Evolutionary conservation across 2,888 invertebrate genomes (phyloP), one percentile per base, ranked within the genome.

Genomic region (Idaea dimidiata): DNA sequence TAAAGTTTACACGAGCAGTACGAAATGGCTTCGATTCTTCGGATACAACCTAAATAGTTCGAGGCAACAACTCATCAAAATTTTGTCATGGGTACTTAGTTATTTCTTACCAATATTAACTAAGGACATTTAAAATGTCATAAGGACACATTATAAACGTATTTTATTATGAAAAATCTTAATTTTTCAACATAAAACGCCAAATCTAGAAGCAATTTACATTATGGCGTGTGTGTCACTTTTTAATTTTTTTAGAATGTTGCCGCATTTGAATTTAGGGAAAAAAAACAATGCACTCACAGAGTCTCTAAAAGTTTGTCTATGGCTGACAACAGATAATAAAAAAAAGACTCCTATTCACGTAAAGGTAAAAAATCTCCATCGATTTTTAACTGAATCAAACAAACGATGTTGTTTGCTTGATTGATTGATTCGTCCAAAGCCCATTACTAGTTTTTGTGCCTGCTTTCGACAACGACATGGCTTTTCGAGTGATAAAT

Each of bases 191-290:
- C 85, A 83, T 82, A 88, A 43, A 91, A 91, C 89, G 91, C 91
- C 91, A 91, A 91, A 90, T 86, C 82, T 82, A 88, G 84, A 88
- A 86, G 86, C 87, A 89, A 92, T 91, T 91, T 91, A 91, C 92
- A 92, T 91, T 91, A 91, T 91, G 91, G 92, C 91, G 92, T 92
- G 92, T 92, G 91, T 92, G 91, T 91, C 91, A 92, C 87, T 91
- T 91, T 89, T 87, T 86, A 83, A 77, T 85, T 85, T 88, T 87
- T 87, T 84, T 73, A 66, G 59, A 54, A 73, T 82, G 84, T 86
- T 86, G 79, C 84, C 70, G 43, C 43, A 43, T 43, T 43, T 43
- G 43, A 43, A 8, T 55, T 17, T 5, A 55, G 17, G 16, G 16
- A 55, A 55, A n/a, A 54, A 17, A 55, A 17, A 55, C 17, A 55